Base-by-base conservation (phyloP, 2,797 vertebrate species). In the Eulemur mongoz region DNA sequence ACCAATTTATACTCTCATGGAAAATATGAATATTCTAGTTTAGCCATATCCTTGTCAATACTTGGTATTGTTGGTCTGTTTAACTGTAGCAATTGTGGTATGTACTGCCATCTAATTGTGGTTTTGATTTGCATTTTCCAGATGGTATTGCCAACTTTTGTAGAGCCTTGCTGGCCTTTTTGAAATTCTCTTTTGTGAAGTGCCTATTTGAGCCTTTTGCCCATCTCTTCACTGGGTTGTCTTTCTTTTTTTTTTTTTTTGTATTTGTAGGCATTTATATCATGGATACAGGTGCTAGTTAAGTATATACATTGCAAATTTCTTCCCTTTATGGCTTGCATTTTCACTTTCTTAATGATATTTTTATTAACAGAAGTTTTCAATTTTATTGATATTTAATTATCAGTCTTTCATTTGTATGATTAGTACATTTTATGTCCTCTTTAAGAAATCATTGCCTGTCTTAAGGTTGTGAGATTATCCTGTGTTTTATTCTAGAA, bases 401-500 rank as follows among this genome's bases (percentile, higher is more conserved):
- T 73, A 17, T 81, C 38, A 38, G 22, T 93, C 30, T 75, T 90
- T 95, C 50, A 15, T 61, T 93, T 85, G 67, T 78, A 38, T 83
- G 12, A 65, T 72, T 52, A 76, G 30, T 72, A 35, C 4, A 38
- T 70, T 80, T 82, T 57, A 0, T 54, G 12, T 70, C 65, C n/a
- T 35, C 14, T 78, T 93, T 96, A 67, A 93, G 52, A 88, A 50
- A 45, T 14, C 7, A 67, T 43, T 27, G 27, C 13, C 45, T 84
- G 15, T 59, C 25, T 27, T 4, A 35, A 81, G 13, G 40, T 43
- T 72, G 20, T 89, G 35, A 85, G 52, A 35, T 72, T 27, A 4
- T 32, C 15, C 13, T 61, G 48, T 88, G 48, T 61, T 87, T 94
- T 89, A 48, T 83, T 78, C 67, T n/a, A 93, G 81, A 90, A 80